phyloP scores from a whole-genome alignment of 2,888 invertebrate genomes.

The Chrysolina oricalcia region DNA sequence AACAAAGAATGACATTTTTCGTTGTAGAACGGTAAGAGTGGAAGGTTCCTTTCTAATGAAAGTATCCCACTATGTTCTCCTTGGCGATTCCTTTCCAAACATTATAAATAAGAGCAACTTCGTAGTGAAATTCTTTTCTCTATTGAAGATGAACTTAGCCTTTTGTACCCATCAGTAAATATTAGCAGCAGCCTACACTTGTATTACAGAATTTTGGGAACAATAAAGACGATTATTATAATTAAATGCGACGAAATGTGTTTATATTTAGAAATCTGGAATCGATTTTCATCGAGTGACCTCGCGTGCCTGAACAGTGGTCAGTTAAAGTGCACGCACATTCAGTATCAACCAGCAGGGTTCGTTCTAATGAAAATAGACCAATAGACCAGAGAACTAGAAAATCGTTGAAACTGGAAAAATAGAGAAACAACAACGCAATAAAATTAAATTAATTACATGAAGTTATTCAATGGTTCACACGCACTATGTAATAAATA shows the following conservation, averaged over 20 bases:
- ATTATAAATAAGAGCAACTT: no score
- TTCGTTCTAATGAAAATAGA: background rate
- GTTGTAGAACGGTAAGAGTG: no score
- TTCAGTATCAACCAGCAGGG: background rate
- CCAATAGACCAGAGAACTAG: background rate
- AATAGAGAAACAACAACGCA: background rate
- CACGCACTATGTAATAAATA: no score
- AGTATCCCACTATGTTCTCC: no score
- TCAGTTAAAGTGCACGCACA: slow-evolving; percentile 9
- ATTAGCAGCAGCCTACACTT: no score
- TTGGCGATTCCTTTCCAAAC: background rate
- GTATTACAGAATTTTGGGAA: no score
- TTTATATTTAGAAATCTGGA: slow-evolving; percentile 10
- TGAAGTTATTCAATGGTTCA: background rate
- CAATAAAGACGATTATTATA: no score
- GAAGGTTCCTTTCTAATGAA: no score
- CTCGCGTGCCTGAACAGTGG: slow-evolving; percentile 18
- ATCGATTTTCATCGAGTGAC: slow-evolving; percentile 17
- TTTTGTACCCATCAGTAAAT: no score
- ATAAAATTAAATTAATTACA: background rate
- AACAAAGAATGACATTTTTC: no score
- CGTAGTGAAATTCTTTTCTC: no score
- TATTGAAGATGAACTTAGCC: no score
- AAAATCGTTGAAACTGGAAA: background rate
- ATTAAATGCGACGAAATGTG: background rate